A percentile compares a stretch with the other conserved stretches of the same genome.
Evolutionary conservation across 2,888 invertebrate genomes (phyloP).

Genomic region (Hirudinaria manillensis): DNA sequence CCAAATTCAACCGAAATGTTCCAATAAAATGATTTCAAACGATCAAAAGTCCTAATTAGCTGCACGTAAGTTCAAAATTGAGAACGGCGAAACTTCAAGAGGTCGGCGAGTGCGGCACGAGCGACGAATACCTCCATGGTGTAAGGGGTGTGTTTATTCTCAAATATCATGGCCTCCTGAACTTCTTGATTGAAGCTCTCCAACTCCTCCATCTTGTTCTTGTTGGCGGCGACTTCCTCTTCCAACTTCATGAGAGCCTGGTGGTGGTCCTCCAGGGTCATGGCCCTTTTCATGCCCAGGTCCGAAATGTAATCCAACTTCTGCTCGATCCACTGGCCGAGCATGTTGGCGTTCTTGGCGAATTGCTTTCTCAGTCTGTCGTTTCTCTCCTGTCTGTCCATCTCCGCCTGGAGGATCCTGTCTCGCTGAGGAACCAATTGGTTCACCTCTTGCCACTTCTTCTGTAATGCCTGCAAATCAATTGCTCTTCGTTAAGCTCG

Average conservation of each 20-base stretch:
- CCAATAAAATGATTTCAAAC: neutral
- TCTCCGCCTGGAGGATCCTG: conserved; percentile 85
- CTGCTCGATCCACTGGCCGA: conserved; percentile 99
- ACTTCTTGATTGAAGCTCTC: conserved; percentile 98
- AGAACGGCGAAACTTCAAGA: too few relatives aligned
- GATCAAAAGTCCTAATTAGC: too few relatives aligned
- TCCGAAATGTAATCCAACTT: conserved; percentile 75
- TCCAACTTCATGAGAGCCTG: conserved; percentile 48
- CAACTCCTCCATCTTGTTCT: conserved; percentile 94
- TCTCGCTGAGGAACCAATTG: conserved; percentile 93
- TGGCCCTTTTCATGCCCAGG: conserved; percentile 69
- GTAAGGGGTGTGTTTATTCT: conserved; percentile 95
- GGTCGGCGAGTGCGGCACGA: too few relatives aligned
- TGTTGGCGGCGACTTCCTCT: conserved; percentile 48
- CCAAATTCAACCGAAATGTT: conserved; percentile 29
- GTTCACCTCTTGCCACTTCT: conserved; percentile 92
- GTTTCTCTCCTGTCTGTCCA: conserved; percentile 89
- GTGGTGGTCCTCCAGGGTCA: conserved; percentile 61
- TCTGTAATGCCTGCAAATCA: conserved; percentile 64
- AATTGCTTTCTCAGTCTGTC: conserved; percentile 94
- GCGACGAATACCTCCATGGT: conserved; percentile 72
- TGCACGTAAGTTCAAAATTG: too few relatives aligned
- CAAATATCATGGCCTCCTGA: conserved; percentile 95
- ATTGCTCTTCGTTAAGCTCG: neutral
- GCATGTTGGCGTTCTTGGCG: conserved; percentile 95